Conservation (phyloP, 2,113 vertebrate species). For the Mola mola region DNA sequence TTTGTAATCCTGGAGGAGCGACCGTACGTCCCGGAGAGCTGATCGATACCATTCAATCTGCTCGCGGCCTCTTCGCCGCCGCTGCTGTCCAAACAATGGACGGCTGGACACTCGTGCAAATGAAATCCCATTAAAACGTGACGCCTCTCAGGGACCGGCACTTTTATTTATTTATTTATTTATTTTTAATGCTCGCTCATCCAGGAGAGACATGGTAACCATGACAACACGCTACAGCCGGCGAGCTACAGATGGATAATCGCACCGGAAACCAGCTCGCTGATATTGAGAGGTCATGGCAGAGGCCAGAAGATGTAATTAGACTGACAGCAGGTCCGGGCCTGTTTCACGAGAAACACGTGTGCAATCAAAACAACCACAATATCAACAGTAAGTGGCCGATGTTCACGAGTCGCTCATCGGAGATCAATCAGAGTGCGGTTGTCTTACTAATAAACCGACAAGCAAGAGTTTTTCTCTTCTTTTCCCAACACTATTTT, state of each 20-base stretch:
- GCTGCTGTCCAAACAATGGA: conserved; percentile 56
- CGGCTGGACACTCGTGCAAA: conserved; percentile 48
- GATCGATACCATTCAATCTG: conserved; percentile 80
- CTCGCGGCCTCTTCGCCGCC: conserved; percentile 38
- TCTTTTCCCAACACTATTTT: conserved; percentile 51
- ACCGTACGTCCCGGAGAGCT: conserved; percentile 56
- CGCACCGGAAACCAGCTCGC: conserved; percentile 38
- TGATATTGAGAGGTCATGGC: conserved; percentile 45
- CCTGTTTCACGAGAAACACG: conserved; percentile 59
- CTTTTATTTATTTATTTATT: conserved; percentile 21
- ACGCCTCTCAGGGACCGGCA: conserved; percentile 21
- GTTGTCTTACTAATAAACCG: conserved; percentile 36
- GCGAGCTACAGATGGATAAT: conserved; percentile 31
- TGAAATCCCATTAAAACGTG: conserved; percentile 59
- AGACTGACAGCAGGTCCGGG: conserved; percentile 34
- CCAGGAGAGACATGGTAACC: conserved; percentile 48
- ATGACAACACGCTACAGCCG: conserved; percentile 62
- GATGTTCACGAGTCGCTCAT: conserved; percentile 60
- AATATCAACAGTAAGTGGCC: conserved; percentile 80
- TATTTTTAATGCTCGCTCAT: conserved; percentile 46
- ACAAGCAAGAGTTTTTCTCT: conserved; percentile 51
- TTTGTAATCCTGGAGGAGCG: conserved; percentile 34
- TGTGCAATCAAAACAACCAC: conserved; percentile 67
- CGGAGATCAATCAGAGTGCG: conserved; percentile 42
- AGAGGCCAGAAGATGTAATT: no score